Conservation (phyloP, 2,888 invertebrate species). For the Phyto melanocephala region DNA sequence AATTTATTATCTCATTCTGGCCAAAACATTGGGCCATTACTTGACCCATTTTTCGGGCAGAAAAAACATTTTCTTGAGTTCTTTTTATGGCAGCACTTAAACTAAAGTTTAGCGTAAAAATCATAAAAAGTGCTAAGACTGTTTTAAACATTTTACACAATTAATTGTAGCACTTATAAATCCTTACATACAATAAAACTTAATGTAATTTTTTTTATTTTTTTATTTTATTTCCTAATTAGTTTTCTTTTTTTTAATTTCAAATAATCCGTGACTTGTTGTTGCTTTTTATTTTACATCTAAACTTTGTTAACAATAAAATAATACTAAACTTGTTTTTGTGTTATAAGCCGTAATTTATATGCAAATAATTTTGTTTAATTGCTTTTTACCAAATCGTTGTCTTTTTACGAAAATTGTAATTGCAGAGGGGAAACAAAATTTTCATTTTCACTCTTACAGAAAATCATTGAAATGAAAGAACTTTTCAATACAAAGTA, state of each 20-base stretch:
- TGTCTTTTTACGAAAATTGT: background rate
- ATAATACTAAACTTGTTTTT: constrained; percentile 46
- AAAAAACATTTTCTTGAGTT: background rate
- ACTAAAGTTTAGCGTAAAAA: background rate
- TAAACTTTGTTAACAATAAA: constrained; percentile 11
- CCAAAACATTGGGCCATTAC: constrained; percentile 72
- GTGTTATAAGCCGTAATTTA: constrained; percentile 39
- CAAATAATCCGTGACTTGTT: background rate
- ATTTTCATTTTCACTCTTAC: constrained; percentile 25
- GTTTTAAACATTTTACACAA: constrained; percentile 31
- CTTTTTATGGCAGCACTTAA: constrained; percentile 26
- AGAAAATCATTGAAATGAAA: constrained; percentile 20
- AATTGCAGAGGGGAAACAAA: background rate
- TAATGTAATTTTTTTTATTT: background rate
- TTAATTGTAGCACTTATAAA: background rate
- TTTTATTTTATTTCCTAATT: background rate
- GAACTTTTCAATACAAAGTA: constrained; percentile 60
- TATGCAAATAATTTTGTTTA: constrained; percentile 31
- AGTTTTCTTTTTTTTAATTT: background rate
- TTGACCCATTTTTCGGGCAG: constrained; percentile 67
- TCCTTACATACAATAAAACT: background rate
- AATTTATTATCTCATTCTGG: constrained; percentile 69
- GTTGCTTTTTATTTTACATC: background rate
- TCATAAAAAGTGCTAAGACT: constrained; percentile 1
- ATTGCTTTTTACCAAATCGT: background rate